Evolutionary conservation across 2,113 vertebrate genomes (phyloP).

Genomic region (Xenus cinereus): DNA sequence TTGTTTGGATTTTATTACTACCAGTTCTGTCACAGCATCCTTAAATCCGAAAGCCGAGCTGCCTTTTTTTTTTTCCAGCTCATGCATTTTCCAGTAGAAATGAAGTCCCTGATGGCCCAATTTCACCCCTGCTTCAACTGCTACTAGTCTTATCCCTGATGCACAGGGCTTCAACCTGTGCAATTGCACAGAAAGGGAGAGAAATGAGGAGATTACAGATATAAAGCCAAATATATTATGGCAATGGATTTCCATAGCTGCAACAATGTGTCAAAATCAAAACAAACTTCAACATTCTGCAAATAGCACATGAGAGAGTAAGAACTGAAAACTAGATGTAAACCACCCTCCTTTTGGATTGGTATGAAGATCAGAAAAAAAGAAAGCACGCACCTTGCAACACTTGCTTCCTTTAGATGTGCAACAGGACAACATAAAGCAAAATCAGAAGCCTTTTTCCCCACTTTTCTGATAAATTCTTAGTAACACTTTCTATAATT

Average conservation of each 20-base stretch:
- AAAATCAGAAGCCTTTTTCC: background rate
- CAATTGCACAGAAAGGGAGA: background rate
- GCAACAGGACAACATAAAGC: background rate
- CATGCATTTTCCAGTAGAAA: background rate
- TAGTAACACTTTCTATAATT: background rate
- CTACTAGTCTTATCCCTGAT: background rate
- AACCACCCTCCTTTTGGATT: background rate
- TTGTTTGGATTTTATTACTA: conserved; percentile 23
- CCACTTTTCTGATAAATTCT: background rate
- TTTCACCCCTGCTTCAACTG: background rate
- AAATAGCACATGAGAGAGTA: background rate
- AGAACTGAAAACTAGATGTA: background rate
- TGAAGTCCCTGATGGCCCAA: background rate
- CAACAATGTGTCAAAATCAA: background rate
- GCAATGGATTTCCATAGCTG: background rate
- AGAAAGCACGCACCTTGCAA: background rate
- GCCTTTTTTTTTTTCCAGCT: background rate
- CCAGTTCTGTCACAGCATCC: background rate
- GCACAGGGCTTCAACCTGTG: background rate
- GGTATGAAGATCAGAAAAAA: background rate
- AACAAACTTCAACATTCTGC: background rate
- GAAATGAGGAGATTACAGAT: background rate
- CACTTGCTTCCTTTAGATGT: background rate
- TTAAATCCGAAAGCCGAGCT: conserved; percentile 11
- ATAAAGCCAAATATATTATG: background rate